These are phyloP conservation scores for Condylura cristata DNA, from an alignment of 2,113 vertebrate species.

Conservation along the genomic window DNA sequence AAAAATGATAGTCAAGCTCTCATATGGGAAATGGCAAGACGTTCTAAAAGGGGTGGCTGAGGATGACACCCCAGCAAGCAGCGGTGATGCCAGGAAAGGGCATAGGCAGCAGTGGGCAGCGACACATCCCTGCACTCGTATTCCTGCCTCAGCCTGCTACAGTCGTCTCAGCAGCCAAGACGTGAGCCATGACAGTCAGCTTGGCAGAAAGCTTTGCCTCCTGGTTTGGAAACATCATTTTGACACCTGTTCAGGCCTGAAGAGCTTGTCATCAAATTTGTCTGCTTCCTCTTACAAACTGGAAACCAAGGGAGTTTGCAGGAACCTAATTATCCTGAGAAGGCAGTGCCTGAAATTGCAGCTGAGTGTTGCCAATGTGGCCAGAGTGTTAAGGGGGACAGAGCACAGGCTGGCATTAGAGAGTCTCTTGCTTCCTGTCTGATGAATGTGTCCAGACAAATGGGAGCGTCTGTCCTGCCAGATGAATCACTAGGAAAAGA, in stretches of 20 bases:
- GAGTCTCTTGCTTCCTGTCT: neutral
- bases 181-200: neutral
- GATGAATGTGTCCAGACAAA: neutral
- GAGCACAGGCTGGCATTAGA: accelerated
- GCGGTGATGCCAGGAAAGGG: neutral
- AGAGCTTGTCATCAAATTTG: slow-evolving; percentile 33
- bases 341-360: neutral
- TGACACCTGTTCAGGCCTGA: slow-evolving; percentile 29
- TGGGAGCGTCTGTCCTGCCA: neutral
- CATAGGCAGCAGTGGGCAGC: accelerated
- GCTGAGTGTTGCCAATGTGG: slow-evolving; percentile 7
- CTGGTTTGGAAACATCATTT: slow-evolving; percentile 56
- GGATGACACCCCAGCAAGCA: too few relatives aligned
- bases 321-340: neutral
- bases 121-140: accelerated
- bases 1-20: accelerated
- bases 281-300: slow-evolving; percentile 36
- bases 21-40: neutral
- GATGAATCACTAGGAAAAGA: neutral
- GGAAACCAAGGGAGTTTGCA: slow-evolving; percentile 51
- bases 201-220: neutral
- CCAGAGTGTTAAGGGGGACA: neutral
- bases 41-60: neutral
- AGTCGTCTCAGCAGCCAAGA: slow-evolving; percentile 2
- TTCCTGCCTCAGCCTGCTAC: neutral